phyloP scores from a whole-genome alignment of 2,113 vertebrate genomes.

The Ammodytes marinus region DNA sequence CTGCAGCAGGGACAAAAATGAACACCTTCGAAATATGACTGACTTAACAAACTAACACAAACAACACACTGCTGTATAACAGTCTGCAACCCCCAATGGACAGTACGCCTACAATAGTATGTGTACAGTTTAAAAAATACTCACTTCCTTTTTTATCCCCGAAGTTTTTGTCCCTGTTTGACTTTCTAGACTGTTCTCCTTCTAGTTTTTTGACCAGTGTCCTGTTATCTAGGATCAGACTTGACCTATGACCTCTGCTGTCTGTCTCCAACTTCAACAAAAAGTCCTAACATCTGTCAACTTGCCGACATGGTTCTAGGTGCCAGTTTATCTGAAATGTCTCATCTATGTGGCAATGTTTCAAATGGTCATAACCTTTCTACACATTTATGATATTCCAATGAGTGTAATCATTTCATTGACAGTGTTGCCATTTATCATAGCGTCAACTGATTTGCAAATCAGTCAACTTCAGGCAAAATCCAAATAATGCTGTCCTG shows the following conservation, averaged over 20 bases:
- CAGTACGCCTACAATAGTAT: not conserved
- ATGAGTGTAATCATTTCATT: not conserved
- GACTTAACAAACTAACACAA: not conserved
- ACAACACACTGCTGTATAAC: not conserved
- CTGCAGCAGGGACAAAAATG: not conserved
- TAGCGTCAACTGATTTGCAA: not conserved
- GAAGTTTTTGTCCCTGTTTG: not conserved
- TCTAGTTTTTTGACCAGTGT: not conserved
- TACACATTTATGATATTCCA: not conserved
- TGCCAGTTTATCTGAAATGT: not conserved
- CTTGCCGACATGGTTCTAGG: too few relatives aligned
- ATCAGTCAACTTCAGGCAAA: not conserved
- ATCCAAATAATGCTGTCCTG: not conserved
- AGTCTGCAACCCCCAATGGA: not conserved
- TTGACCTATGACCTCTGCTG: not conserved
- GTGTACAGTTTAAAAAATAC: not conserved
- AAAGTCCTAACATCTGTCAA: not conserved
- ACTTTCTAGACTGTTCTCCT: not conserved
- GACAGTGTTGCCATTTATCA: too few relatives aligned
- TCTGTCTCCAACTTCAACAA: not conserved
- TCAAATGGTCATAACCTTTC: not conserved
- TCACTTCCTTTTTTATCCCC: constrained; percentile 38
- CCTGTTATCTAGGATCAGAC: not conserved
- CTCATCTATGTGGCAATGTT: not conserved
- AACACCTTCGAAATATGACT: not conserved